phyloP scores from a whole-genome alignment of 2,113 vertebrate genomes.

The Struthio camelus region DNA sequence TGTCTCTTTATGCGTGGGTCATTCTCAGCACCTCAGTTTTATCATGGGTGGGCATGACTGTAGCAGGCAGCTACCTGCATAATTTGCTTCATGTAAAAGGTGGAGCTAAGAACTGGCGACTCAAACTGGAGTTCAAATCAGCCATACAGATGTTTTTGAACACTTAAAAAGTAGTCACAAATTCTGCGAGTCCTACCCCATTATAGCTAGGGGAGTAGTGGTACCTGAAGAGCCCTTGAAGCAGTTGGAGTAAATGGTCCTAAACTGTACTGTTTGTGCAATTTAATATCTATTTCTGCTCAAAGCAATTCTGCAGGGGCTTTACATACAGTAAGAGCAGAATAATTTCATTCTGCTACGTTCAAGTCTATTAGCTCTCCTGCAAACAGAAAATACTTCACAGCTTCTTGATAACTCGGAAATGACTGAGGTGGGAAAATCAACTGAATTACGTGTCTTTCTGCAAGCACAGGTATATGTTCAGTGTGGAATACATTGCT shows the following conservation, averaged over 20 bases:
- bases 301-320: neutral
- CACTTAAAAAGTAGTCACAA: neutral
- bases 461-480: neutral
- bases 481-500: neutral
- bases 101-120: neutral
- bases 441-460: neutral
- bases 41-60: fast-evolving
- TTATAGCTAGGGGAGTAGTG: neutral
- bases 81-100: neutral
- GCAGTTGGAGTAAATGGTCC: neutral
- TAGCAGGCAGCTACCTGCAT: neutral
- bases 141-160: neutral
- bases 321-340: neutral
- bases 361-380: neutral
- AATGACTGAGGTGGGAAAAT: neutral
- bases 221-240: neutral
- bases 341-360: neutral
- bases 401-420: neutral
- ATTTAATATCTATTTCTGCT: constrained; percentile 18
- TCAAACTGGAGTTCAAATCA: neutral
- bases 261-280: neutral
- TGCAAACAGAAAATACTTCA: neutral
- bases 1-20: neutral
- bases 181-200: neutral
- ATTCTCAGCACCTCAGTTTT: neutral